phyloP scores from a whole-genome alignment of 2,888 invertebrate species.

The Criorhina ranunculi region DNA sequence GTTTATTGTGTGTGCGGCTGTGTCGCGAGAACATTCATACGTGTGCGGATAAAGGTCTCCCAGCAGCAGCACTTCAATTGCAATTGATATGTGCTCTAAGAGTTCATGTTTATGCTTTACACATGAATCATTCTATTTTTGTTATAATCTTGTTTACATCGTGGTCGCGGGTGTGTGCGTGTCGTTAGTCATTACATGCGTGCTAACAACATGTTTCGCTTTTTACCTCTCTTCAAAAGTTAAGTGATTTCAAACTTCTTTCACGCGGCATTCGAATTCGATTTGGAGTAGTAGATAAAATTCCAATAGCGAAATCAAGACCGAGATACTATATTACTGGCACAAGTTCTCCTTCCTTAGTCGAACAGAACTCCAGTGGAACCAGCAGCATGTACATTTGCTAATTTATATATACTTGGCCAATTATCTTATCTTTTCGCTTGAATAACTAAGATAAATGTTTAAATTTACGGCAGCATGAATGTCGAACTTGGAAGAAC shows the following conservation, averaged over 20 bases:
- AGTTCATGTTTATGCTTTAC: constrained; percentile 11
- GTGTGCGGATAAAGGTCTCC: background rate
- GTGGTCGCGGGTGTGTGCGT: background rate
- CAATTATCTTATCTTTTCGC: constrained; percentile 47
- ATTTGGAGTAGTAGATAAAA: constrained; percentile 21
- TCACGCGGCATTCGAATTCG: background rate
- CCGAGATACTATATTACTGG: background rate
- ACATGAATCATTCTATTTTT: constrained; percentile 26
- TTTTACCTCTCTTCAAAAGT: constrained; percentile 1
- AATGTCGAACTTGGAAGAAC: constrained; percentile 10
- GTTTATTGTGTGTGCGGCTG: constrained; percentile 2
- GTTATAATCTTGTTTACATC: constrained; percentile 44
- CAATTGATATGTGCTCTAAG: constrained; percentile 9
- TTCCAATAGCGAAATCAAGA: constrained; percentile 17
- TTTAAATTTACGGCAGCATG: constrained; percentile 26
- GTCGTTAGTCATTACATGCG: constrained; percentile 10
- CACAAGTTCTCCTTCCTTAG: background rate
- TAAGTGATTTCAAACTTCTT: background rate
- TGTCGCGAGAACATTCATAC: constrained; percentile 6
- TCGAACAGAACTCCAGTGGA: background rate
- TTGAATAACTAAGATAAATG: constrained; percentile 25
- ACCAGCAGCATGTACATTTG: constrained; percentile 19
- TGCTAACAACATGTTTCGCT: constrained; percentile 2
- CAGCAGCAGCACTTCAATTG: constrained; percentile 5
- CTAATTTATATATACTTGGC: constrained; percentile 28